phyloP scores from a whole-genome alignment of 2,113 vertebrate genomes.

The Rostratula benghalensis region DNA sequence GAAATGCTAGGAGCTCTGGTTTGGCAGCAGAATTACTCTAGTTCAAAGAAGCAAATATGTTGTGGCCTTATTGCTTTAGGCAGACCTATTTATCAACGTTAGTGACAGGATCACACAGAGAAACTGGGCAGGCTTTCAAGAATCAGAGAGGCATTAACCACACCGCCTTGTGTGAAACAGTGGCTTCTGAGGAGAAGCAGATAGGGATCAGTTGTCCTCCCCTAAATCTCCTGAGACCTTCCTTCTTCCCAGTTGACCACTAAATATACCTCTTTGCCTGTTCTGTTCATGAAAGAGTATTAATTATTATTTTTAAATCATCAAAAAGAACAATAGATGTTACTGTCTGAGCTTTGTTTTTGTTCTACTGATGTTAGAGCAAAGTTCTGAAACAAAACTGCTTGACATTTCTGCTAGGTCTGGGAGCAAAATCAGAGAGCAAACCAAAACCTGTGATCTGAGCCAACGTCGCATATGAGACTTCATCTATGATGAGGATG shows the following conservation, averaged over 20 bases:
- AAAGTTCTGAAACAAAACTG: not conserved
- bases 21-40: slow-evolving; percentile 45
- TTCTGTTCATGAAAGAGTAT: not conserved
- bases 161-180: not conserved
- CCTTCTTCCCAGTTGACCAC: not conserved
- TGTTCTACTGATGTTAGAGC: not conserved
- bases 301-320: not conserved
- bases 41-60: slow-evolving; percentile 41
- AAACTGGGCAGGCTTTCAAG: not conserved
- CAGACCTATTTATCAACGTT: slow-evolving; percentile 24
- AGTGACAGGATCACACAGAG: slow-evolving; percentile 37
- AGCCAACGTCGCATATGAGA: not conserved
- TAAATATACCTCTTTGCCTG: not conserved
- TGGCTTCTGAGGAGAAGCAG: not conserved
- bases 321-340: not conserved
- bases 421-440: not conserved
- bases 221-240: not conserved
- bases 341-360: not conserved
- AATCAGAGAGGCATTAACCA: not conserved
- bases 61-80: slow-evolving; percentile 40
- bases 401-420: not conserved
- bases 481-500: not conserved
- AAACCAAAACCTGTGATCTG: not conserved
- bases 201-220: not conserved
- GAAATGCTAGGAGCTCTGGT: not conserved